Conservation (phyloP, 2,888 invertebrate genomes). For the Sisyra terminalis region DNA sequence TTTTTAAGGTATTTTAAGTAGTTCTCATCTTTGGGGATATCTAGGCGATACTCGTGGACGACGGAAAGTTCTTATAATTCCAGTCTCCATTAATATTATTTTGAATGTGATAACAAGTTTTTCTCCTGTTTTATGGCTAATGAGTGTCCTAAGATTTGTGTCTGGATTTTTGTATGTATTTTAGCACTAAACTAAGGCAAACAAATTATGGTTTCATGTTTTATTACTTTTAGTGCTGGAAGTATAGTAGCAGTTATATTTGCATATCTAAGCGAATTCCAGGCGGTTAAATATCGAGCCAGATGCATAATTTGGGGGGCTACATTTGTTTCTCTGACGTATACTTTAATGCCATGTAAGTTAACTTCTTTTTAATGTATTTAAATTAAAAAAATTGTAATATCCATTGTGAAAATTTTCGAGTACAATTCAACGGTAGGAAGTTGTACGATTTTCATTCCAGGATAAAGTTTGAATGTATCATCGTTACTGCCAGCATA, state of each 20-base stretch:
- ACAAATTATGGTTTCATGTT: constrained; percentile 4
- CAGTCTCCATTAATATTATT: constrained; percentile 29
- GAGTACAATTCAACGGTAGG: too few species aligned
- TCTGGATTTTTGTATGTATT: constrained; percentile 33
- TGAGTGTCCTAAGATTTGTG: constrained; percentile 31
- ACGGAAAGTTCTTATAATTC: constrained; percentile 28
- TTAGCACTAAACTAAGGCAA: neutral
- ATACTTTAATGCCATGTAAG: constrained; percentile 22
- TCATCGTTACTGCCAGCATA: too few species aligned
- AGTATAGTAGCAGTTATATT: constrained; percentile 33
- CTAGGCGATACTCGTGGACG: constrained; percentile 37
- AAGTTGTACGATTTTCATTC: too few species aligned
- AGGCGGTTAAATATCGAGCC: constrained; percentile 27
- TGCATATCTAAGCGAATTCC: constrained; percentile 35
- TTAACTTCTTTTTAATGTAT: too few species aligned
- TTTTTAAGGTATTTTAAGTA: constrained; percentile 30
- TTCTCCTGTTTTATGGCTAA: constrained; percentile 30
- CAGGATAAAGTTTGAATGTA: too few species aligned
- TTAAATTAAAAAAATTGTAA: too few species aligned
- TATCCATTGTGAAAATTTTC: too few species aligned
- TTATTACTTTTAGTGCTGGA: constrained; percentile 19
- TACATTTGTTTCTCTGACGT: constrained; percentile 24
- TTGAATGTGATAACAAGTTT: constrained; percentile 33
- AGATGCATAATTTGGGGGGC: constrained; percentile 26
- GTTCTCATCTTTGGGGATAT: constrained; percentile 41